phyloP scores from a whole-genome alignment of 1,140 invertebrate genomes.

The Lucilia sericata region DNA sequence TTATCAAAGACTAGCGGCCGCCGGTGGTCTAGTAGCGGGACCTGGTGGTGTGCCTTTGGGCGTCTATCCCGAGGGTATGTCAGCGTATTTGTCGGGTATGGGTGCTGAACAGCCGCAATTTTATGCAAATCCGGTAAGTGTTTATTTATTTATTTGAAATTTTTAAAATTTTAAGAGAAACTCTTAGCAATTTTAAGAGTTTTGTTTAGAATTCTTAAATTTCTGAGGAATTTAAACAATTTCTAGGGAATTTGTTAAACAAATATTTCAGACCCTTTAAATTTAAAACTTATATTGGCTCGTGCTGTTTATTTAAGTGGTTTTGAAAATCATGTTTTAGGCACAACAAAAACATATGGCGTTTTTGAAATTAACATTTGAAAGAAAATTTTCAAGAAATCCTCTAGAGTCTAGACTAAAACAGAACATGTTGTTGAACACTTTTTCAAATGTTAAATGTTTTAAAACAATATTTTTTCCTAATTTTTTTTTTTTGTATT shows the following conservation, averaged over 20 bases:
- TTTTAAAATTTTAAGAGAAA: too few species aligned
- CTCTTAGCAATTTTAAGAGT: too few species aligned
- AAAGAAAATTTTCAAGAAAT: background rate
- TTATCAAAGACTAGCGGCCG: constrained; percentile 82
- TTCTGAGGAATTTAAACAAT: too few species aligned
- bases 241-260: too few species aligned
- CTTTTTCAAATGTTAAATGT: background rate
- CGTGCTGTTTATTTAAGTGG: constrained; percentile 20
- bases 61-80: constrained; percentile 78
- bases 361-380: background rate
- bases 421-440: background rate
- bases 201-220: too few species aligned
- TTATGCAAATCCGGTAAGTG: constrained; percentile 83
- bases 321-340: background rate
- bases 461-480: background rate
- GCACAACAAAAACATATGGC: background rate
- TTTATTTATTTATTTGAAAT: background rate
- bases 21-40: constrained; percentile 71
- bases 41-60: constrained; percentile 73
- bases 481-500: background rate
- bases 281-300: background rate
- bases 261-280: too few species aligned
- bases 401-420: too few species aligned
- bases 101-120: constrained; percentile 85
- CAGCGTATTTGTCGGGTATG: constrained; percentile 83